These are phyloP conservation scores for Scolopax mira DNA, from an alignment of 2,113 vertebrate species.

Conservation along the genomic window DNA sequence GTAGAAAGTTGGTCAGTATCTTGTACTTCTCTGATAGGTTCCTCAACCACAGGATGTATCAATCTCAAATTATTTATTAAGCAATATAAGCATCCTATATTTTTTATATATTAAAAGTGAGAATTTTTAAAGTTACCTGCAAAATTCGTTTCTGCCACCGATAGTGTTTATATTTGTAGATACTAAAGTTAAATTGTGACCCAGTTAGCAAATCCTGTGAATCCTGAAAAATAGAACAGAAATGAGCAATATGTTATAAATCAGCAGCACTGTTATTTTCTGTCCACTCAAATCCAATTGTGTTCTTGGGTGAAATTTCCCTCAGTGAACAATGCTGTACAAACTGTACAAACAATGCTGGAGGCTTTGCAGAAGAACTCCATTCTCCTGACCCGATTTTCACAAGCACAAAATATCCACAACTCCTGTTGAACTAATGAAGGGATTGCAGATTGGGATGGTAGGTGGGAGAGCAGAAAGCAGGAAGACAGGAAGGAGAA, in stretches of 20 bases:
- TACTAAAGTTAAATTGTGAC: constrained; percentile 77
- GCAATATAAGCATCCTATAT: background rate
- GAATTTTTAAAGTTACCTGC: constrained; percentile 61
- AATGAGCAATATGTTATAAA: background rate
- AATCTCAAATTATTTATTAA: background rate
- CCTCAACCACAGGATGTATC: background rate
- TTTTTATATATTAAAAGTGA: background rate
- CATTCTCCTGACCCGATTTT: background rate
- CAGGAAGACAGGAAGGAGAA: background rate
- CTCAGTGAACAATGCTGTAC: background rate
- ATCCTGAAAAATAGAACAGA: constrained; percentile 40
- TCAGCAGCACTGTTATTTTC: background rate
- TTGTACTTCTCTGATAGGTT: background rate
- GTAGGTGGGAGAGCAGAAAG: background rate
- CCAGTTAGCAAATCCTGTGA: constrained; percentile 50
- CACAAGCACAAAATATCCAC: background rate
- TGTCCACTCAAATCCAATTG: background rate
- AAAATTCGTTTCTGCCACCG: constrained; percentile 82
- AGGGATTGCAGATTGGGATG: background rate
- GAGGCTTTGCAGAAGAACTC: background rate
- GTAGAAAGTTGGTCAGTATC: background rate
- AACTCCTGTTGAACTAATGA: background rate
- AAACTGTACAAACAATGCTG: background rate
- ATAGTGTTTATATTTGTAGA: constrained; percentile 78
- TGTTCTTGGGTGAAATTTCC: background rate